A percentile compares a stretch with the other conserved stretches of the same genome.
These are phyloP conservation scores for Scartelaos histophorus DNA, from an alignment of 2,113 vertebrate species.

Conservation along the genomic window DNA sequence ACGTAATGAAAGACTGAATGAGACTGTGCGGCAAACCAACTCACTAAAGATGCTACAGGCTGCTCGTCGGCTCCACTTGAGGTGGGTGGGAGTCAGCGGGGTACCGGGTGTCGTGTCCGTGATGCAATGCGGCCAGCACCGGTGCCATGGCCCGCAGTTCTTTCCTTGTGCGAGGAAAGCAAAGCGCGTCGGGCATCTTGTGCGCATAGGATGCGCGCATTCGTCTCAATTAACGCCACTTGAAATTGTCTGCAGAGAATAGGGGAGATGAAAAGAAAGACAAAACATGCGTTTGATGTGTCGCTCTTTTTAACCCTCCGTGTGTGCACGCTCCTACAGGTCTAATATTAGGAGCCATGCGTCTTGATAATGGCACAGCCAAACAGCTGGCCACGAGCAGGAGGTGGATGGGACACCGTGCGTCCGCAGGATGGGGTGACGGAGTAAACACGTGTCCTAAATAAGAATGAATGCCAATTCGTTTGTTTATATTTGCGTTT, in stretches of 20 bases:
- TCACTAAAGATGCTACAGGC: constrained; percentile 48
- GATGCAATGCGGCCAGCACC: constrained; percentile 80
- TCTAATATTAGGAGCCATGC: constrained; percentile 44
- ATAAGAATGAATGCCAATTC: constrained; percentile 45
- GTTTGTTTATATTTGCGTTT: constrained; percentile 25
- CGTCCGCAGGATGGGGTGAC: constrained; percentile 24
- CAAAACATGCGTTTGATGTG: constrained; percentile 20
- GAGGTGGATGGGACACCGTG: constrained; percentile 26
- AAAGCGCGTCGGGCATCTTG: constrained; percentile 50
- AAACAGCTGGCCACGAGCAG: constrained; percentile 32
- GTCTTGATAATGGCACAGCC: constrained; percentile 37
- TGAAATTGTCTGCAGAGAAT: constrained; percentile 40
- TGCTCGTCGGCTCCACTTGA: constrained; percentile 44
- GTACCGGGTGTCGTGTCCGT: constrained; percentile 71
- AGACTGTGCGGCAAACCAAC: constrained; percentile 33
- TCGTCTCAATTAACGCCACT: constrained; percentile 61
- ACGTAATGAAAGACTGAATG: constrained; percentile 28
- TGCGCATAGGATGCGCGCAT: constrained; percentile 56
- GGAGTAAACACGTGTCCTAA: constrained; percentile 26
- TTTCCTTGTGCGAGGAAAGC: constrained; percentile 50
- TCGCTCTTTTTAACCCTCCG: neutral
- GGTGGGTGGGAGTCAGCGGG: constrained; percentile 65
- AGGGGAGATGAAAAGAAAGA: constrained; percentile 10
- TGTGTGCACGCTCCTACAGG: constrained; percentile 12
- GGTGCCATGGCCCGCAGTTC: constrained; percentile 55